Base-by-base conservation (phyloP, 2,113 vertebrate genomes). In the Acanthisitta chloris region DNA sequence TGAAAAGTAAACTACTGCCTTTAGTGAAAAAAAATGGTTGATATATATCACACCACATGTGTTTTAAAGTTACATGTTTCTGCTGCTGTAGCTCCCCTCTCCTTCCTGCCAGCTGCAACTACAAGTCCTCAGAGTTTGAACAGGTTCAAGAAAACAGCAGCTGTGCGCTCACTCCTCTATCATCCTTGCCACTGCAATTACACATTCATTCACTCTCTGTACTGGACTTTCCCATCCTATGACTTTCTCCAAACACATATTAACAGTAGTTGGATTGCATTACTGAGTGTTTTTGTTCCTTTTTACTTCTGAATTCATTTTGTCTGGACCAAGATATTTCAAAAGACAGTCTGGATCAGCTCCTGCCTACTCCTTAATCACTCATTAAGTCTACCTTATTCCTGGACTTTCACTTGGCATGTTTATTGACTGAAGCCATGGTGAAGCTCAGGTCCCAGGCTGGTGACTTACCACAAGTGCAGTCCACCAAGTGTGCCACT, bases 41-140 rank as follows among this genome's bases (percentile, higher is more conserved):
- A 81, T 84, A 78, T 3, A 4, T 23, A 42, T 43, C 46, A 43
- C 2, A 0, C 12, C 17, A n/a, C 0, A 0, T 23, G 19, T 34
- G 18, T 24, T 65, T 71, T 43, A 67, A 67, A 42, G 46, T 25
- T 21, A 19, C 13, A 36, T 67, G 14, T 17, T 54, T 58, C 61
- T 84, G 46, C 80, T 58, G 21, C 40, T 66, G 33, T 6, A 13
- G 6, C 4, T 18, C 45, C 7, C 7, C 10, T 40, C 31, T 48
- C 29, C 51, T 77, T 70, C 33, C 40, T 78, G 34, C 51, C 91
- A 67, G 38, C 42, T 40, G 55, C 43, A 74, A 10, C 51, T 62
- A 40, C 54, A 78, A 25, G 34, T 12, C 21, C 77, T 48, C 25
- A 45, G 59, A 57, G 28, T 16, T 15, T 12, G 17, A 81, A 40